These are phyloP conservation scores for Cyanoliseus patagonus DNA, from an alignment of 2,113 vertebrate genomes.

Conservation along the genomic window DNA sequence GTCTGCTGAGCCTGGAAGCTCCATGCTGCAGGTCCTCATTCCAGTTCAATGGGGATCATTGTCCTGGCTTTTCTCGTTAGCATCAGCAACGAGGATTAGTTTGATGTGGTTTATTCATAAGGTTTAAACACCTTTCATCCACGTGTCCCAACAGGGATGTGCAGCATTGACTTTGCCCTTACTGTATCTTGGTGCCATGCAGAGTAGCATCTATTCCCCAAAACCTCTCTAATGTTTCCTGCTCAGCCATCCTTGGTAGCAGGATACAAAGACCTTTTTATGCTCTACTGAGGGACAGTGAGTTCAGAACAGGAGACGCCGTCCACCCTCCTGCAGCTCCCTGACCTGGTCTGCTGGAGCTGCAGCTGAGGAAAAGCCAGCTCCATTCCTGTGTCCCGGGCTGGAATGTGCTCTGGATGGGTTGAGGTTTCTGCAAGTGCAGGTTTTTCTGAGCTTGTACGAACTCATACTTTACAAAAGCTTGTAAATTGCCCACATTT, in stretches of 20 bases:
- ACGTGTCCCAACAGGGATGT: accelerated
- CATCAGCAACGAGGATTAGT: neutral
- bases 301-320: neutral
- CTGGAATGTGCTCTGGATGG: accelerated
- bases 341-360: neutral
- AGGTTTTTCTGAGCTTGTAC: neutral
- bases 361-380: neutral
- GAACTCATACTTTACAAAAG: neutral
- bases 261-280: neutral
- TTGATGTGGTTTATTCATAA: neutral
- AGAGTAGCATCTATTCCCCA: neutral
- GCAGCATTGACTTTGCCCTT: neutral
- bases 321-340: neutral
- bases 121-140: neutral
- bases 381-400: neutral
- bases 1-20: neutral
- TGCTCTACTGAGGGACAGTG: neutral
- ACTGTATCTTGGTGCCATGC: neutral
- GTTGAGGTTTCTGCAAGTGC: neutral
- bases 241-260: neutral
- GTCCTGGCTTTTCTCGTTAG: neutral
- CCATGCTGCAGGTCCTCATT: accelerated
- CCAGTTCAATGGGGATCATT: accelerated
- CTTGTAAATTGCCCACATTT: neutral
- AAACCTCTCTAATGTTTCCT: neutral